These are phyloP conservation scores for Tricholauxania praeusta DNA, from an alignment of 2,888 invertebrate genomes.

Conservation along the genomic window DNA sequence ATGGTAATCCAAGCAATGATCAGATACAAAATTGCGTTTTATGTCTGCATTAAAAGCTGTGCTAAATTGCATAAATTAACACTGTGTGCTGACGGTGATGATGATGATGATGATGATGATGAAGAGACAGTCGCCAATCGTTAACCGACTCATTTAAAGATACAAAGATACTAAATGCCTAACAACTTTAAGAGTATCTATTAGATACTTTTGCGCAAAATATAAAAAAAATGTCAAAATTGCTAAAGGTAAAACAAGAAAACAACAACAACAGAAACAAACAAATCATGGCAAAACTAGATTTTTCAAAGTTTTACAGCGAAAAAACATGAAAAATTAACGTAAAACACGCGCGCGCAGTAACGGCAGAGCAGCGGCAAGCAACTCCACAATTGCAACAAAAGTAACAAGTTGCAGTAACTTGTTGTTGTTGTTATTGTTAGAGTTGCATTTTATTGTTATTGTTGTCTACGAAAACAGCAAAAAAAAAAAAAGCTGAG, in stretches of 20 bases:
- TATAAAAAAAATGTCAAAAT: neutral
- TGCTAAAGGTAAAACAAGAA: neutral
- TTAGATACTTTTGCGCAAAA: neutral
- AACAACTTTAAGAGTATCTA: no score
- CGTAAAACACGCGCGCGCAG: conserved; percentile 14
- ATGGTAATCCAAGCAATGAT: no score
- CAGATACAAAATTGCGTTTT: no score
- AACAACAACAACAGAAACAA: neutral
- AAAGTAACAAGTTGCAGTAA: neutral
- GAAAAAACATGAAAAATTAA: conserved; percentile 4
- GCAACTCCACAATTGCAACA: neutral
- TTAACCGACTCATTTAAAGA: no score
- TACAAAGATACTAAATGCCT: no score
- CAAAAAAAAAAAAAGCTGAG: neutral
- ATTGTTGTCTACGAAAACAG: no score
- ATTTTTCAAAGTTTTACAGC: neutral
- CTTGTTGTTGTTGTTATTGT: conserved; percentile 10
- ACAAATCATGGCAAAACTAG: no score
- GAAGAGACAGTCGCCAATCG: no score
- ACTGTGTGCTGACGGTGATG: no score
- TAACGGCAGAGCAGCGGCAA: neutral
- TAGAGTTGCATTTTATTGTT: neutral
- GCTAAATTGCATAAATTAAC: no score
- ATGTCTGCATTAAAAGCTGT: no score
- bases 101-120: no score